Conservation (phyloP, 2,888 invertebrate species). For the Agrotis segetum region DNA sequence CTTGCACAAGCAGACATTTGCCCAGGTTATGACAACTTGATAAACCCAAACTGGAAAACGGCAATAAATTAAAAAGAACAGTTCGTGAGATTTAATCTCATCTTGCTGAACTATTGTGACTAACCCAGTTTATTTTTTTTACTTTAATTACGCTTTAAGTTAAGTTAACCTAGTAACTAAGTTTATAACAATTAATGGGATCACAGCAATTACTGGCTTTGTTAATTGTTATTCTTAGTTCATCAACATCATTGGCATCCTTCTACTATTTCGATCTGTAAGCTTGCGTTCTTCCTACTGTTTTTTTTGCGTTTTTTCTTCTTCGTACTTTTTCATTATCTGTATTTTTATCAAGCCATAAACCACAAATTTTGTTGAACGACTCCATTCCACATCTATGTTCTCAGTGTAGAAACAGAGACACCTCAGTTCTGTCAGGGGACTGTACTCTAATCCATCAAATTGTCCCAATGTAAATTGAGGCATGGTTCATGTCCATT, state of each 20-base stretch:
- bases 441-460: too few relatives aligned
- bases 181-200: background rate
- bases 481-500: too few relatives aligned
- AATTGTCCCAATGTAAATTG: too few relatives aligned
- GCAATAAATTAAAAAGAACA: conserved; percentile 17
- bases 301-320: too few relatives aligned
- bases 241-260: background rate
- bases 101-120: background rate
- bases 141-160: background rate
- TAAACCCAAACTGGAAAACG: conserved; percentile 6
- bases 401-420: too few relatives aligned
- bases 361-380: too few relatives aligned
- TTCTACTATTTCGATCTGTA: too few relatives aligned
- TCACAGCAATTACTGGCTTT: background rate
- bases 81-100: conserved; percentile 8
- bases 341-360: too few relatives aligned
- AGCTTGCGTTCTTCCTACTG: too few relatives aligned
- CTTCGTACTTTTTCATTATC: too few relatives aligned
- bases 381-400: too few relatives aligned
- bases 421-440: too few relatives aligned
- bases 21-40: conserved; percentile 17
- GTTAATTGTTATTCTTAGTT: background rate
- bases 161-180: background rate
- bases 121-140: background rate
- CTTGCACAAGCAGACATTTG: conserved; percentile 12